These are phyloP conservation scores for Schizothorax lantsangensis DNA, from an alignment of 2,797 vertebrate genomes.

Conservation along the genomic window DNA sequence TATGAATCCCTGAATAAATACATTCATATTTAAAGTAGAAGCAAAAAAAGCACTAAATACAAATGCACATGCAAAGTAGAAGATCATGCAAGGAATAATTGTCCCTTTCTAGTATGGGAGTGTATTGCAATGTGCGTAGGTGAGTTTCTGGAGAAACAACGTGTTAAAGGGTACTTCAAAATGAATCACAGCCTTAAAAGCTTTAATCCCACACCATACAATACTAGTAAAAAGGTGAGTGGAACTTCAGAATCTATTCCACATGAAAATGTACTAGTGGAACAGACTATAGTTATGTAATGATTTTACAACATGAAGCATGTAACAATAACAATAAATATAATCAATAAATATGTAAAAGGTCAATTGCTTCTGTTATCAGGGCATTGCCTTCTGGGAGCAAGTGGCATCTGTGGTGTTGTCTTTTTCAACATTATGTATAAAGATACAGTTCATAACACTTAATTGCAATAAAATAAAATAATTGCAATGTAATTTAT, in stretches of 20 bases:
- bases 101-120: neutral
- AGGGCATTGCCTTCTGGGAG: neutral
- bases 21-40: constrained; percentile 3
- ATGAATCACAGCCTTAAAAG: neutral
- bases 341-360: neutral
- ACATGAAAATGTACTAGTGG: neutral
- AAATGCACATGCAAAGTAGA: neutral
- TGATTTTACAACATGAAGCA: neutral
- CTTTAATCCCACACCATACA: neutral
- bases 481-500: neutral
- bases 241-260: neutral
- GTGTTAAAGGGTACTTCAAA: neutral
- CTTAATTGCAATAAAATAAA: neutral
- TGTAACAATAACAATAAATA: neutral
- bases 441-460: neutral
- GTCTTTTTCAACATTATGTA: neutral
- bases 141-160: constrained; percentile 2
- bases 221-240: neutral
- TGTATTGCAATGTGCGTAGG: neutral
- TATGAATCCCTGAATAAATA: neutral
- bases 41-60: neutral
- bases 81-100: neutral
- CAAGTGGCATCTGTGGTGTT: neutral
- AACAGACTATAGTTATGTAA: neutral
- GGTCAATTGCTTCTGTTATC: neutral